phyloP scores from a whole-genome alignment of 2,888 invertebrate species.

The Hyposoter didymator region DNA sequence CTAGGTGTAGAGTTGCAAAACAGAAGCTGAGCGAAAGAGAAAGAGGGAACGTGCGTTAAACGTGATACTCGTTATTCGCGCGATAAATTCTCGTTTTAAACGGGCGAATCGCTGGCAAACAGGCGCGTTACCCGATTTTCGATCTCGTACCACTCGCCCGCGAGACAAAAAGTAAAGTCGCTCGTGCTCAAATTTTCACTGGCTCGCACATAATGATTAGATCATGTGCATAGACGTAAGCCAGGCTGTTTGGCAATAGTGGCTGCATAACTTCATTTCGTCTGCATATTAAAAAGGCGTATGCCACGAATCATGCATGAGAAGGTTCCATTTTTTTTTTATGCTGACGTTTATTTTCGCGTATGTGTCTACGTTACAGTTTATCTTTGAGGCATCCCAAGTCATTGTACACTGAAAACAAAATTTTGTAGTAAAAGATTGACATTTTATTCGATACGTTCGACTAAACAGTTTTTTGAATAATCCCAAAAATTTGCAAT shows the following conservation, averaged over 20 bases:
- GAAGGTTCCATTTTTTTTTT: neutral
- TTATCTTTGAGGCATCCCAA: neutral
- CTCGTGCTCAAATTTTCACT: constrained; percentile 7
- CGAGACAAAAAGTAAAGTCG: constrained; percentile 27
- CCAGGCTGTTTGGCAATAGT: constrained; percentile 1
- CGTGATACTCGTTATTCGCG: constrained; percentile 71
- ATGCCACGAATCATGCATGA: neutral
- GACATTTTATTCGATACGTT: too few species aligned
- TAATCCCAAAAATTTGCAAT: too few species aligned
- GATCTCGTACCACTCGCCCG: constrained; percentile 26
- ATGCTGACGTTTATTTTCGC: neutral
- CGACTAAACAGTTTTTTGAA: too few species aligned
- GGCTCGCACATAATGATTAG: constrained; percentile 49
- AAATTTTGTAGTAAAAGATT: too few species aligned
- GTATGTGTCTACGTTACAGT: neutral
- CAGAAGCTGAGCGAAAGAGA: constrained; percentile 22
- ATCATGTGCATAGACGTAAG: neutral
- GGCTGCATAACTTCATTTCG: neutral
- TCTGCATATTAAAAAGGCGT: neutral
- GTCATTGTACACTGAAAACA: too few species aligned
- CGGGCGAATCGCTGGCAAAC: constrained; percentile 57
- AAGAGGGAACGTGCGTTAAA: constrained; percentile 59
- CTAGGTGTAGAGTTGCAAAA: constrained; percentile 34
- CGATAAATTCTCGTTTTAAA: constrained; percentile 73
- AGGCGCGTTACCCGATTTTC: constrained; percentile 61